Evolutionary conservation across 2,888 invertebrate species (phyloP), one percentile per base, ranked within the genome.

Genomic region (Luperina testacea): DNA sequence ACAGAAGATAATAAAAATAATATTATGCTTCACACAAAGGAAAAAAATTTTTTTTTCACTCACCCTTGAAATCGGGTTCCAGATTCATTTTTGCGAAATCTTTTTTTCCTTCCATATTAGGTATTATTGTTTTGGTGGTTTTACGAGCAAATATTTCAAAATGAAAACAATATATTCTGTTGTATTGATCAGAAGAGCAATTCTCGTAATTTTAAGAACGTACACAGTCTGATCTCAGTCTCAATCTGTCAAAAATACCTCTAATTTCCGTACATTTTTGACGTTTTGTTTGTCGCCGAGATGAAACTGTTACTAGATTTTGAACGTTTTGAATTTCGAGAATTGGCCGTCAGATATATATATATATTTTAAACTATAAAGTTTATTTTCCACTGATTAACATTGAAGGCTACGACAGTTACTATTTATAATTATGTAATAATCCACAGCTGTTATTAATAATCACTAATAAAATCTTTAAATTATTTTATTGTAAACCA

Each of bases 21-120:
- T 38, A 38, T 38, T 42, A n/a, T 27, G 9, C n/a, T n/a, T n/a
- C 9, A n/a, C 42, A 17, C 17, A 68, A 2, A 20, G 20, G 1
- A 59, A 51, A 74, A n/a, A 48, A 0, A 3, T 9, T 7, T 24
- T 32, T 20, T 8, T 32, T 27, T 27, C 4, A 71, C 81, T 79
- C 15, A 84, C 85, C 85, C 15, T 84, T 80, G 13, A 81, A 80
- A 20, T 71, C 38, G 13, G 70, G 11, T 57, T 71, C 53, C 5
- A 8, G 8, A 8, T 24, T 17, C 27, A 63, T 8, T 32, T 79
- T 72, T 51, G 24, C n/a, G 0, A 71, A 3, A 20, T 72, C 24
- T 20, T 61, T 80, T 42, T 80, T 68, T 1, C 63, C 65, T 80
- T 11, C 71, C 84, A 68, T 81, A 20, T 24, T 38, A 20, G 1